Conservation (phyloP, 2,888 invertebrate genomes). For the Drosophila picticornis region DNA sequence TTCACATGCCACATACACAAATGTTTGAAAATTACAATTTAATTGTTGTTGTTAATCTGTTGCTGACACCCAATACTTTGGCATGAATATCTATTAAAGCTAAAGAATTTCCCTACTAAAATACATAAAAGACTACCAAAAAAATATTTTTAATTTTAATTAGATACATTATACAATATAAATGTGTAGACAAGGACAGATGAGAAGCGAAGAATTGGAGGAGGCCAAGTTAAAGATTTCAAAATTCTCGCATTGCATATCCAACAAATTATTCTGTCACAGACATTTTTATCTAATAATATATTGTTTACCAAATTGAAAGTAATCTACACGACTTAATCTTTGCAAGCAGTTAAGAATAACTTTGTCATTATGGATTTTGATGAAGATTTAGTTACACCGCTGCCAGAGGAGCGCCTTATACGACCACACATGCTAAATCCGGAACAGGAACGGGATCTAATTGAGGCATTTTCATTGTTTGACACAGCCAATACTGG, state of each 20-base stretch:
- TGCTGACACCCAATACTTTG: background rate
- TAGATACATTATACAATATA: background rate
- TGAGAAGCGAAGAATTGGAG: background rate
- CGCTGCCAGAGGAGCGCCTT: conserved; percentile 57
- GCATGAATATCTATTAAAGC: background rate
- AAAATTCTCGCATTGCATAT: background rate
- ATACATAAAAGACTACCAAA: background rate
- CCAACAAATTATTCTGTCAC: background rate
- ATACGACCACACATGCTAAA: conserved; percentile 43
- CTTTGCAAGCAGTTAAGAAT: background rate
- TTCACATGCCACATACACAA: background rate
- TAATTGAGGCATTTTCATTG: conserved; percentile 51
- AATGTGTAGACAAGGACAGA: background rate
- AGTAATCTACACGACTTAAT: background rate
- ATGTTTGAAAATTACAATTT: background rate
- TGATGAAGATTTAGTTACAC: conserved; percentile 54
- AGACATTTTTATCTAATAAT: background rate
- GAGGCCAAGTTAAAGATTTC: background rate
- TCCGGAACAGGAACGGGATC: conserved; percentile 44
- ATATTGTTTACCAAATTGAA: conserved; percentile 6
- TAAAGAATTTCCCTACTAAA: background rate
- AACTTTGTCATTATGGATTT: conserved; percentile 45
- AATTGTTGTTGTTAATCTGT: background rate
- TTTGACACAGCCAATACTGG: conserved; percentile 42
- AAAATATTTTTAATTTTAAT: background rate